phyloP scores from a whole-genome alignment of 2,888 invertebrate species.

The Orchesellides sinensis region DNA sequence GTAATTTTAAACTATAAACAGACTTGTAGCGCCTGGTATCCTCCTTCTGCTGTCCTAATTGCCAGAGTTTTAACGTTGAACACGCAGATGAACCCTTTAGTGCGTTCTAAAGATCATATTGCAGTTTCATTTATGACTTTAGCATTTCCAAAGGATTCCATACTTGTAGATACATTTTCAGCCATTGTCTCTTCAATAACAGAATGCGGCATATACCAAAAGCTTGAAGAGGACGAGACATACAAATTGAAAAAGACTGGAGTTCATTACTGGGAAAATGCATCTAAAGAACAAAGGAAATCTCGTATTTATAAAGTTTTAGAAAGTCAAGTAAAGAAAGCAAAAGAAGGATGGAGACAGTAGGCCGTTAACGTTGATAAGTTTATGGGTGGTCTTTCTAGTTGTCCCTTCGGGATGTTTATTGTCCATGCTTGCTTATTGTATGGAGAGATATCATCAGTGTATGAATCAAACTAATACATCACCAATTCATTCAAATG shows the following conservation, averaged over 20 bases:
- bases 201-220: constrained; percentile 55
- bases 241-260: constrained; percentile 39
- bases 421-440: not conserved
- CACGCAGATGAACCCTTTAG: constrained; percentile 32
- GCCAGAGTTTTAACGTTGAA: constrained; percentile 49
- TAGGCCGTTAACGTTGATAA: constrained; percentile 15
- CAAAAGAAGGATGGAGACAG: constrained; percentile 29
- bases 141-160: constrained; percentile 63
- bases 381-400: constrained; percentile 26
- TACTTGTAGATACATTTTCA: constrained; percentile 57
- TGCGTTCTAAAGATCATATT: constrained; percentile 46
- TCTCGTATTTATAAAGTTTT: not conserved
- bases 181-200: constrained; percentile 26
- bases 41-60: constrained; percentile 45
- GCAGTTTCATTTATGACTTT: constrained; percentile 60
- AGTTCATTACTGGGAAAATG: constrained; percentile 15
- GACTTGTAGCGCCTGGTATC: constrained; percentile 48
- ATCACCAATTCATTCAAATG: too few relatives aligned
- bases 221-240: constrained; percentile 43
- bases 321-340: not conserved
- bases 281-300: not conserved
- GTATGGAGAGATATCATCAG: not conserved
- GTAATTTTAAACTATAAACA: constrained; percentile 47
- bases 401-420: constrained; percentile 31
- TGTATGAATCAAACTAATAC: too few relatives aligned